Percentiles rank a stretch among this genome's conserved stretches.
Evolutionary conservation across 1,140 invertebrate genomes (phyloP).

Genomic region (Drosophila tropicalis): DNA sequence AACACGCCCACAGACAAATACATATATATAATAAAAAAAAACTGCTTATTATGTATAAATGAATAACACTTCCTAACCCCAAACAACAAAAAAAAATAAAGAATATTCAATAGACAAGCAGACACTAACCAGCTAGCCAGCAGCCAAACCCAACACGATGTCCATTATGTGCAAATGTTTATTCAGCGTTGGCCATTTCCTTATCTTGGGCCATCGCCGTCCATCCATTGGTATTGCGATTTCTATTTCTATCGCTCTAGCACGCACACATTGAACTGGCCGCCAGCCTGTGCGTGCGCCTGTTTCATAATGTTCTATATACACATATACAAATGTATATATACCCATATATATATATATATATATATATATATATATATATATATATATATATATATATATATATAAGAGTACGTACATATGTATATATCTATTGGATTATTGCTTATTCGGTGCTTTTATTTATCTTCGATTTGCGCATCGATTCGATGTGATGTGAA

Average conservation of each 20-base stretch:
- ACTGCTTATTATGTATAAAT: slow-evolving; percentile 64
- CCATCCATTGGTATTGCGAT: slow-evolving; percentile 22
- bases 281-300: slow-evolving; percentile 21
- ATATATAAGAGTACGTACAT: neutral
- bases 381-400: neutral
- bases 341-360: neutral
- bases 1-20: slow-evolving; percentile 40
- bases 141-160: slow-evolving; percentile 40
- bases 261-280: slow-evolving; percentile 8
- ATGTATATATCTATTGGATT: slow-evolving; percentile 46
- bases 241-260: slow-evolving; percentile 25
- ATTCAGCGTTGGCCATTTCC: slow-evolving; percentile 58
- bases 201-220: slow-evolving; percentile 61
- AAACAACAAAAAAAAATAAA: slow-evolving; percentile 22
- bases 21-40: slow-evolving; percentile 17
- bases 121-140: neutral
- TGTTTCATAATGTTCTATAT: slow-evolving; percentile 40
- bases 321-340: neutral
- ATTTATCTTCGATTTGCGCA: slow-evolving; percentile 73
- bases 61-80: slow-evolving; percentile 37
- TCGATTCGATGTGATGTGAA: slow-evolving; percentile 55
- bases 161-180: slow-evolving; percentile 77
- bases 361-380: no score
- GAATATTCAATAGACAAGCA: slow-evolving; percentile 1
- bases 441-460: slow-evolving; percentile 74